These are phyloP conservation scores for Epinotia nisella DNA, from an alignment of 2,888 invertebrate genomes.

Conservation along the genomic window DNA sequence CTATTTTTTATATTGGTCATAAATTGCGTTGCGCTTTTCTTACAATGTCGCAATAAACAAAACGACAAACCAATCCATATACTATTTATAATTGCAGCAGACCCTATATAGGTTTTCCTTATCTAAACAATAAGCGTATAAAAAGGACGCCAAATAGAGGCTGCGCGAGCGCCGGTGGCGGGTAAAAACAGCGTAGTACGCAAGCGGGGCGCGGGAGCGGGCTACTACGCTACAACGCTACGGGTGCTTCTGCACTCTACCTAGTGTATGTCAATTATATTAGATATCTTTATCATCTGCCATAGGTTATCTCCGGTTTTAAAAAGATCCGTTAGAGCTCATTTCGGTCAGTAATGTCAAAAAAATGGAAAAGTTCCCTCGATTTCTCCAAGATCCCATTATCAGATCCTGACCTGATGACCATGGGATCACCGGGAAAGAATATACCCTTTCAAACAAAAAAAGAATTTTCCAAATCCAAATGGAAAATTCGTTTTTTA, in stretches of 20 bases:
- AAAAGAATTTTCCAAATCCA: no score
- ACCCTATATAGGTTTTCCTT: constrained; percentile 44
- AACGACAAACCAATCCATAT: constrained; percentile 26
- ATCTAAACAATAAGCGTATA: constrained; percentile 46
- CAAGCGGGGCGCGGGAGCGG: constrained; percentile 55
- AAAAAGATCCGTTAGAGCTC: no score
- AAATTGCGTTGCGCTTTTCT: background rate
- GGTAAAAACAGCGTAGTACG: constrained; percentile 72
- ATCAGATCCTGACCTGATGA: no score
- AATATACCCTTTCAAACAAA: no score
- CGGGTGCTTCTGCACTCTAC: constrained; percentile 51
- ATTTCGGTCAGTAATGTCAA: no score
- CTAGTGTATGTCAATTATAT: background rate
- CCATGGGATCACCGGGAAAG: no score
- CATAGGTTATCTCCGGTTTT: no score
- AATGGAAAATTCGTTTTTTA: no score
- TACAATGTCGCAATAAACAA: constrained; percentile 17
- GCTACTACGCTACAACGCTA: constrained; percentile 70
- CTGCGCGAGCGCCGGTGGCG: constrained; percentile 53
- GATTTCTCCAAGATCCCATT: no score
- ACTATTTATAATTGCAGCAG: constrained; percentile 36
- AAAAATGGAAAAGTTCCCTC: no score
- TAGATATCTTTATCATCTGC: background rate
- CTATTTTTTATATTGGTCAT: background rate
- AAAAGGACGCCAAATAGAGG: constrained; percentile 57